Base-by-base conservation (phyloP, 2,888 invertebrate genomes). In the Acronicta leporina region DNA sequence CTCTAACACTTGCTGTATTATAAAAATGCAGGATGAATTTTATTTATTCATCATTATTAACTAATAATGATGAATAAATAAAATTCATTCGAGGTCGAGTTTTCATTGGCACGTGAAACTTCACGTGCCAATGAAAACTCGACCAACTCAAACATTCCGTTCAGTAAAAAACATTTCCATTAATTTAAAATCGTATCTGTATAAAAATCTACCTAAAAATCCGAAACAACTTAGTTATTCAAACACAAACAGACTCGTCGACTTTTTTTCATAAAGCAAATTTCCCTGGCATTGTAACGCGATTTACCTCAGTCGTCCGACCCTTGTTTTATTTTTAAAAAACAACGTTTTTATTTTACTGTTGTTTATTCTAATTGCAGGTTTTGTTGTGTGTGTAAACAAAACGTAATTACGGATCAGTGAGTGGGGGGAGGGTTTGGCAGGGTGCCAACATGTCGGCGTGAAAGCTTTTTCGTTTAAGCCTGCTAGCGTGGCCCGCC, bases 281-380 rank as follows among this genome's bases (percentile, higher is more conserved):
- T 65, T 75, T 57, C 38, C 43, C 42, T 56, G 47, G 41, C 50
- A 61, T 68, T 68, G 63, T 63, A 56, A 48, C 64, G 25, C 62
- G 64, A 66, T 77, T 73, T 73, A 63, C 74, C 59, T 64, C 16
- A 52, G 33, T 30, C 64, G 55, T 57, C 52, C 71, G 61, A 59
- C 30, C 54, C 56, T 62, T 62, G 69, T 65, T 72, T 64, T 75
- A 57, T 77, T 68, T 63, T 61, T 58, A 15, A 45, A 52, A 66
- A 75, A 73, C 63, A 73, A 69, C 70, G 65, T 75, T 73, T 68
- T 75, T 64, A 73, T 74, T 79, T 66, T 60, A 68, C 61, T 76
- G 60, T 77, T 84, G 74, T 75, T 83, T 77, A 72, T 79, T 79
- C 69, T 79, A 82, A 82, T 81, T 82, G 79, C 68, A 69, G 70